These are phyloP conservation scores for Arnoldichthys spilopterus DNA, from an alignment of 2,797 vertebrate species.

Conservation along the genomic window DNA sequence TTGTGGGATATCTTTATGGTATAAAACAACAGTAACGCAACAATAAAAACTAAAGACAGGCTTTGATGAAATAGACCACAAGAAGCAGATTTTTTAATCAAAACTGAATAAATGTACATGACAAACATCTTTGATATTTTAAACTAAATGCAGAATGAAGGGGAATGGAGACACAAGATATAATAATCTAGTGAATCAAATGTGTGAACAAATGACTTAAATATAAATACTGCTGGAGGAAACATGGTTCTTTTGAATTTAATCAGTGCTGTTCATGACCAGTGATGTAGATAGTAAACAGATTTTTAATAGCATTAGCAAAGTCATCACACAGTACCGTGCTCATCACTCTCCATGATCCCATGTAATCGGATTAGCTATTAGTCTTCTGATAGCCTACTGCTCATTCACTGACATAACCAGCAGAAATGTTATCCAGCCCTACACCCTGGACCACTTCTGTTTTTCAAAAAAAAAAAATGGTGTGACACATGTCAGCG, in stretches of 20 bases:
- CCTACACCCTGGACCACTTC: background rate
- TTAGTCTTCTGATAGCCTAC: background rate
- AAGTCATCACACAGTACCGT: background rate
- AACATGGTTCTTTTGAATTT: too few relatives aligned
- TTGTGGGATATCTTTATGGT: too few relatives aligned
- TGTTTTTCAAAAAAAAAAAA: background rate
- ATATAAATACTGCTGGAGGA: background rate
- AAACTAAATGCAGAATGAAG: background rate
- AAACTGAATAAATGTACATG: background rate
- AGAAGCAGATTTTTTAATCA: background rate
- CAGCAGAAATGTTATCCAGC: background rate
- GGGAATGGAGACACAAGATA: too few relatives aligned
- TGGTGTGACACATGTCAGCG: slow-evolving; percentile 10
- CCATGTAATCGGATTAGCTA: slow-evolving; percentile 4
- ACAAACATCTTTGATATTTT: background rate
- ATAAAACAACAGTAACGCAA: background rate
- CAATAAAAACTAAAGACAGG: background rate
- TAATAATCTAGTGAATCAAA: too few relatives aligned
- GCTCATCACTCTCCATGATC: too few relatives aligned
- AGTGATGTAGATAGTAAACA: background rate
- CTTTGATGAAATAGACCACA: background rate
- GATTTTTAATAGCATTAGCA: background rate
- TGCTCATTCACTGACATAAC: background rate
- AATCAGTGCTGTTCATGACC: background rate
- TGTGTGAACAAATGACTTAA: background rate